Evolutionary conservation across 1,140 invertebrate species (phyloP).

Genomic region (Eumeta japonica): DNA sequence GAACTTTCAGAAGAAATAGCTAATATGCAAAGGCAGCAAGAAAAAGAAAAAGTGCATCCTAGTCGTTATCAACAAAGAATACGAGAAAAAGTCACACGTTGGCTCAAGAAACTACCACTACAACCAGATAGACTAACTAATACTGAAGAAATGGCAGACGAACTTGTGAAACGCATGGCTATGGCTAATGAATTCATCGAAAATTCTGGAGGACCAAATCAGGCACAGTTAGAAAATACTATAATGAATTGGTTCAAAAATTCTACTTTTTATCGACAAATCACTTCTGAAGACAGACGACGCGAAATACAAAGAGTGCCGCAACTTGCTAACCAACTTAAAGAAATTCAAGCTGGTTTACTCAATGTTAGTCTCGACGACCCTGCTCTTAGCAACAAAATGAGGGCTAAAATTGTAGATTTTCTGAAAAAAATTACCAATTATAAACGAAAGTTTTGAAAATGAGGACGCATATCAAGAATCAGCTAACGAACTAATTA

Average conservation of each 20-base stretch:
- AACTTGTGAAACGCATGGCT: slow-evolving; percentile 16
- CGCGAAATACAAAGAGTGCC: no score
- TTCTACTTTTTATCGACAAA: no score
- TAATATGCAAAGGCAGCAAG: slow-evolving; percentile 17
- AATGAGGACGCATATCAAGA: no score
- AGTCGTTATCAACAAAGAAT: slow-evolving; percentile 15
- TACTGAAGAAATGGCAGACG: slow-evolving; percentile 13
- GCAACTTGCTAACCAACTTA: no score
- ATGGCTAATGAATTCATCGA: slow-evolving; percentile 13
- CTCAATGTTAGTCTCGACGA: no score
- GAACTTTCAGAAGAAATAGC: slow-evolving; percentile 20
- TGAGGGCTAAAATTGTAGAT: no score
- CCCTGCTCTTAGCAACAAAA: no score
- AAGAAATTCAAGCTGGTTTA: no score
- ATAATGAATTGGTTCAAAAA: no score
- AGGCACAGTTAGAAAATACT: slow-evolving; percentile 1
- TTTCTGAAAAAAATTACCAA: no score
- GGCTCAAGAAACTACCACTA: slow-evolving; percentile 21
- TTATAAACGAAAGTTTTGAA: no score
- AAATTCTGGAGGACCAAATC: slow-evolving; percentile 11
- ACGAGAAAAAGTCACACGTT: slow-evolving; percentile 24
- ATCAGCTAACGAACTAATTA: no score
- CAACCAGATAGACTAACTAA: slow-evolving; percentile 10
- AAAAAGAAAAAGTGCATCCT: slow-evolving; percentile 19
- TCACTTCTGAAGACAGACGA: slow-evolving; percentile 5